These are phyloP conservation scores for Danio tinwini DNA, from an alignment of 2,797 vertebrate species.

Conservation along the genomic window DNA sequence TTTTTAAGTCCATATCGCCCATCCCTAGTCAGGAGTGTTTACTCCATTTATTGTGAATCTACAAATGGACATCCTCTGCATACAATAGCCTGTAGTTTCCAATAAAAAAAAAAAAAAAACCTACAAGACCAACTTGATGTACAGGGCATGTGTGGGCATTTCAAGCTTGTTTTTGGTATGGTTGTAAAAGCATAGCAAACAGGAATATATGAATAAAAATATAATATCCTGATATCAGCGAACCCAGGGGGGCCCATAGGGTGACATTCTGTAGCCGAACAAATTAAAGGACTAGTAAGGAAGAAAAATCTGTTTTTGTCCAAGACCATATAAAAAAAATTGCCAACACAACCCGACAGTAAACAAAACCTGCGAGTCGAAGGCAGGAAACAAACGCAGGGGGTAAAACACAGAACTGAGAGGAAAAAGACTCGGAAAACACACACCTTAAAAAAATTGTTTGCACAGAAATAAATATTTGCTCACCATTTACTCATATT, in stretches of 20 bases:
- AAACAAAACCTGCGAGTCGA: conserved; percentile 1
- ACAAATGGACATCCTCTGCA: background rate
- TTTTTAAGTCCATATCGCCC: too few species aligned
- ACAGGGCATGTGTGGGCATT: background rate
- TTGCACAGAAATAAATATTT: background rate
- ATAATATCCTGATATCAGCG: conserved; percentile 22
- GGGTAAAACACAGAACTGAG: background rate
- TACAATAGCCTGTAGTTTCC: conserved; percentile 8
- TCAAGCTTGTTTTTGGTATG: background rate
- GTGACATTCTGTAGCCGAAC: conserved; percentile 18
- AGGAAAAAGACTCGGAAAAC: background rate
- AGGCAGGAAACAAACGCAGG: background rate
- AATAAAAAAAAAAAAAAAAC: conserved; percentile 16
- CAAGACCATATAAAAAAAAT: background rate
- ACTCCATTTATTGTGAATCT: background rate
- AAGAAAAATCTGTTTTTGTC: conserved; percentile 21
- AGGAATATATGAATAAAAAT: conserved; percentile 28
- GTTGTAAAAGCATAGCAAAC: conserved; percentile 12
- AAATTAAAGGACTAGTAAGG: conserved; percentile 35
- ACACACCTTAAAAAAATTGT: background rate
- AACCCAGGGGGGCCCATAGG: background rate
- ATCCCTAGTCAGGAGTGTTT: background rate
- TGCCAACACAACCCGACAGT: background rate
- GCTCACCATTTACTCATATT: background rate
- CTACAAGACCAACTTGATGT: background rate